Conservation (phyloP, 1,140 invertebrate species). For the Nebria ingens region DNA sequence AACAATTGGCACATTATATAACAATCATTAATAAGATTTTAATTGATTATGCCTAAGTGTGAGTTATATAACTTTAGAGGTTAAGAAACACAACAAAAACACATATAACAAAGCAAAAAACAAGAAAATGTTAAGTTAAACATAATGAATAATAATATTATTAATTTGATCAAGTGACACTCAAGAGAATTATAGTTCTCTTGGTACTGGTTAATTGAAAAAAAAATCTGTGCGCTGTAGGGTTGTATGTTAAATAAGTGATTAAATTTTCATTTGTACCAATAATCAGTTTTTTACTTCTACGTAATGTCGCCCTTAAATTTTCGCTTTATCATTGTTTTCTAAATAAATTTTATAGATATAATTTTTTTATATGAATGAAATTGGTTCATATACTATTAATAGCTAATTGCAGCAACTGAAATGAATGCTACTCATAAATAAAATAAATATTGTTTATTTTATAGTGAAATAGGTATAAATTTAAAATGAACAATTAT, state of each 20-base stretch:
- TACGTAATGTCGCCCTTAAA: too few relatives aligned
- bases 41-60: slow-evolving; percentile 3
- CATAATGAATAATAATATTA: neutral
- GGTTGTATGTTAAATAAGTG: slow-evolving; percentile 8
- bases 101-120: neutral
- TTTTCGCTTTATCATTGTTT: too few relatives aligned
- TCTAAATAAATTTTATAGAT: too few relatives aligned
- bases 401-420: too few relatives aligned
- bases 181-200: neutral
- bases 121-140: neutral
- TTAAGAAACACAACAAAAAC: slow-evolving; percentile 3
- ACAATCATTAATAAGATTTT: neutral
- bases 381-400: too few relatives aligned
- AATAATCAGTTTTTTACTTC: neutral
- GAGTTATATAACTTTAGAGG: slow-evolving; percentile 3
- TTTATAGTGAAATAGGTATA: too few relatives aligned
- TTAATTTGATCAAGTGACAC: neutral
- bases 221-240: neutral
- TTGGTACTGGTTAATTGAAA: neutral
- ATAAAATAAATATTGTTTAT: too few relatives aligned
- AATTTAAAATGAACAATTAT: too few relatives aligned
- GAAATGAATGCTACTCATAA: too few relatives aligned
- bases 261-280: slow-evolving; percentile 9
- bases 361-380: too few relatives aligned
- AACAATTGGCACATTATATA: slow-evolving; percentile 1